Conservation (phyloP, 2,797 vertebrate genomes). For the Nannoperca australis region DNA sequence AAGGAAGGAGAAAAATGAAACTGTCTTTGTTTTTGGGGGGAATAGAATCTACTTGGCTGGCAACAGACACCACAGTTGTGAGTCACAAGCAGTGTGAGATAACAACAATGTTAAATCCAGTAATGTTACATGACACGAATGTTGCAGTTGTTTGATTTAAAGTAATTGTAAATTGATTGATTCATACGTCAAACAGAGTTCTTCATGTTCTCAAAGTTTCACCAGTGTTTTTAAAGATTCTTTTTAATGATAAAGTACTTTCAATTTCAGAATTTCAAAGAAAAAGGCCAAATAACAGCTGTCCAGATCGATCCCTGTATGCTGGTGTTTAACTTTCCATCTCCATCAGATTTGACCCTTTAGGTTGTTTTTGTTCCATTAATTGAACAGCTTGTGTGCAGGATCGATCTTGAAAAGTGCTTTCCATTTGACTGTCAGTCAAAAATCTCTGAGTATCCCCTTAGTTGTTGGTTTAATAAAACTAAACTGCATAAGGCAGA, state of each 20-base stretch:
- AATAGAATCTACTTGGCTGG: background rate
- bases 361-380: conserved; percentile 2
- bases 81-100: background rate
- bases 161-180: background rate
- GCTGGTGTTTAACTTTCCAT: background rate
- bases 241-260: background rate
- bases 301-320: background rate
- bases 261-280: background rate
- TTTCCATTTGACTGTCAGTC: background rate
- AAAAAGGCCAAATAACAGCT: too few species aligned
- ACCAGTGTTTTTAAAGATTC: background rate
- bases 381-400: background rate
- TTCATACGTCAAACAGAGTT: background rate
- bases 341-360: background rate
- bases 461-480: background rate
- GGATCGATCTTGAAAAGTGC: background rate
- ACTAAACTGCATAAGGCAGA: background rate
- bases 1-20: background rate
- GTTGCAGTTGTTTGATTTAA: background rate
- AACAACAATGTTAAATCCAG: background rate
- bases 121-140: background rate
- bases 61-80: background rate
- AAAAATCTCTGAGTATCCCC: background rate
- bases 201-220: background rate
- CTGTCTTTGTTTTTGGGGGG: background rate